phyloP scores from a whole-genome alignment of 2,888 invertebrate species.

The Campoplex nolae region DNA sequence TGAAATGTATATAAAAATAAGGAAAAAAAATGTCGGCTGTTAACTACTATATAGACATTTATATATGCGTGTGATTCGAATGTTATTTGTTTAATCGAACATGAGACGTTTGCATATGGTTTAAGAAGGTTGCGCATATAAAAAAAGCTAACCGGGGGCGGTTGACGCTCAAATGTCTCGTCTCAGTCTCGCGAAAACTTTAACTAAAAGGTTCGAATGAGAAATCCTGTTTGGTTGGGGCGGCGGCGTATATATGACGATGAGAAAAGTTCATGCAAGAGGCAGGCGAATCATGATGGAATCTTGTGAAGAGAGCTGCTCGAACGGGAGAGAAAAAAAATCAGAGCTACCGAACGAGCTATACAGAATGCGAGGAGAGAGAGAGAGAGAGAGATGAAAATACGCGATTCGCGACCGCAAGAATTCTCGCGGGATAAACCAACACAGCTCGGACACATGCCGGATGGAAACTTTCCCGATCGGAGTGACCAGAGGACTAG shows the following conservation, averaged over 20 bases:
- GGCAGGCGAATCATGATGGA: conserved; percentile 44
- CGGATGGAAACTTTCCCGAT: conserved; percentile 58
- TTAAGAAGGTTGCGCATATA: not conserved
- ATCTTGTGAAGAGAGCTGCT: conserved; percentile 28
- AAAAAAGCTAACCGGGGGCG: not conserved
- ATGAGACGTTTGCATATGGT: not conserved
- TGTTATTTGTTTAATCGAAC: not conserved
- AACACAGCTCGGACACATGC: conserved; percentile 24
- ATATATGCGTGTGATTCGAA: not conserved
- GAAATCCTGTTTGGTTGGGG: conserved; percentile 46
- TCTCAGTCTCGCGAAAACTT: conserved; percentile 69
- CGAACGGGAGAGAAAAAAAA: conserved; percentile 35
- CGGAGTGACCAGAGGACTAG: not conserved
- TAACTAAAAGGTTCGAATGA: conserved; percentile 24
- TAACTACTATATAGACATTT: not conserved
- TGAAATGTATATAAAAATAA: not conserved
- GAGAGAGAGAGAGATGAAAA: conserved; percentile 17
- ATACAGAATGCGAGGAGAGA: conserved; percentile 9
- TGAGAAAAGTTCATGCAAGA: conserved; percentile 38
- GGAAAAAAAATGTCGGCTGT: not conserved
- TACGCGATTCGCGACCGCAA: conserved; percentile 54
- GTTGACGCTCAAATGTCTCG: conserved; percentile 66
- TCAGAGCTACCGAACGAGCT: conserved; percentile 42
- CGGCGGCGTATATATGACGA: conserved; percentile 19
- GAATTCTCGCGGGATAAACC: conserved; percentile 58